A percentile compares a stretch with the other conserved stretches of the same genome.
phyloP scores from a whole-genome alignment of 2,797 vertebrate species.

The Etheostoma perlongum region DNA sequence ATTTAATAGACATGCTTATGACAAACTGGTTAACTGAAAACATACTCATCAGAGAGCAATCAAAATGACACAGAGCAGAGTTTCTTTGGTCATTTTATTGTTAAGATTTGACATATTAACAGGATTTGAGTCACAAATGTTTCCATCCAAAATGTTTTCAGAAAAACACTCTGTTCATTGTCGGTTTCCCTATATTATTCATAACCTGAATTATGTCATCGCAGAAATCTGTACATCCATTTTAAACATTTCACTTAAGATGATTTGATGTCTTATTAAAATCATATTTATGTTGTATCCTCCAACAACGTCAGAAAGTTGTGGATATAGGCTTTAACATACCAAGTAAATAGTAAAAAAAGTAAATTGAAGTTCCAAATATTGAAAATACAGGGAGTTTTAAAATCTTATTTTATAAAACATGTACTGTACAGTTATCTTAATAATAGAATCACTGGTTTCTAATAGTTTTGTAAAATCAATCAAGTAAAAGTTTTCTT shows the following conservation, averaged over 20 bases:
- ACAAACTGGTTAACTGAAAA: conserved; percentile 74
- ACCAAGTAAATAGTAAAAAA: no score
- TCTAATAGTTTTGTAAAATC: neutral
- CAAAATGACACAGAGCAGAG: conserved; percentile 60
- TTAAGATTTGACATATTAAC: conserved; percentile 33
- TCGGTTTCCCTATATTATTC: neutral
- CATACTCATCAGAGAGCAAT: conserved; percentile 69
- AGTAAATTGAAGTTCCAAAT: neutral
- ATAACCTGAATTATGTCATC: neutral
- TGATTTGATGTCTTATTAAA: neutral
- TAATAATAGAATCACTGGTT: neutral
- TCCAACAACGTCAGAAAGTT: no score
- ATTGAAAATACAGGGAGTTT: neutral
- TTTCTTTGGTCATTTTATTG: conserved; percentile 59
- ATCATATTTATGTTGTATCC: neutral
- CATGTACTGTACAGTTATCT: neutral
- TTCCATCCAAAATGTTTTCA: conserved; percentile 22
- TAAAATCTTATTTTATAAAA: neutral
- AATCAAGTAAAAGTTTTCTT: neutral
- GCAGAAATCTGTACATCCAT: neutral
- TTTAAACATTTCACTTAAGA: neutral
- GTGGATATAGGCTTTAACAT: neutral
- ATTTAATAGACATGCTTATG: conserved; percentile 81
- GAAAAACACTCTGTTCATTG: neutral
- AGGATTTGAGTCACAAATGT: conserved; percentile 18